These are phyloP conservation scores for Eciton burchellii DNA, from an alignment of 1,140 invertebrate species.

Conservation along the genomic window DNA sequence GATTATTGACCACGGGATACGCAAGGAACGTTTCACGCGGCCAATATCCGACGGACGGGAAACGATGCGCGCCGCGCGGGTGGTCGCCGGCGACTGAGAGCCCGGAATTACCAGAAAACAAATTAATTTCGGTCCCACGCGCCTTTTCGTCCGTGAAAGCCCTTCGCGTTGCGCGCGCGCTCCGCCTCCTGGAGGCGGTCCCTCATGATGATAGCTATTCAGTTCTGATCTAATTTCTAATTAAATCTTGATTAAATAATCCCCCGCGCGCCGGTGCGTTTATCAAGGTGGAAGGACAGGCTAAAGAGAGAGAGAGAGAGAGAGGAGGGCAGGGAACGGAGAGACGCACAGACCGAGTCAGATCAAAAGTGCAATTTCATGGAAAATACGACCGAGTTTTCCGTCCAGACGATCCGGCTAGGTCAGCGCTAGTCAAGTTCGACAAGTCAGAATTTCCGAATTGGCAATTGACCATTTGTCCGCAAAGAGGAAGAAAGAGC, in stretches of 20 bases:
- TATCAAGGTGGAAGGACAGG: background rate
- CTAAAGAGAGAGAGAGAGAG: background rate
- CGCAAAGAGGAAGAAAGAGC: no score
- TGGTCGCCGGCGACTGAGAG: background rate
- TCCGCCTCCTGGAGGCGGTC: slow-evolving; percentile 18
- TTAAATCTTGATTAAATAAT: slow-evolving; percentile 51
- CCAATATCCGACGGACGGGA: slow-evolving; percentile 5
- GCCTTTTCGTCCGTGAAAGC: slow-evolving; percentile 39
- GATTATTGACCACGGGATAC: background rate
- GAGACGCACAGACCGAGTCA: background rate
- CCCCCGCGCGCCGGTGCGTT: background rate
- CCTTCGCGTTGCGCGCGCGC: background rate
- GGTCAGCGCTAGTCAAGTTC: background rate
- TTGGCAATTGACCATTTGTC: background rate
- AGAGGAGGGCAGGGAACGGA: no score
- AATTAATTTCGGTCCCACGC: slow-evolving; percentile 48
- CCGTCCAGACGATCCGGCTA: background rate
- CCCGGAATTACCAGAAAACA: slow-evolving; percentile 36
- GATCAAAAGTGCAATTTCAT: slow-evolving; percentile 4
- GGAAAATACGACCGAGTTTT: background rate
- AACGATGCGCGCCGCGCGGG: slow-evolving; percentile 23
- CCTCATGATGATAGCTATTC: slow-evolving; percentile 44
- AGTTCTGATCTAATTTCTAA: slow-evolving; percentile 24
- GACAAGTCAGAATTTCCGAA: slow-evolving; percentile 2
- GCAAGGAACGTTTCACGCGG: slow-evolving; percentile 18